Percentiles rank a stretch among this genome's conserved stretches.
Evolutionary conservation across 2,113 vertebrate species (phyloP).

Genomic region (Talpa occidentalis): DNA sequence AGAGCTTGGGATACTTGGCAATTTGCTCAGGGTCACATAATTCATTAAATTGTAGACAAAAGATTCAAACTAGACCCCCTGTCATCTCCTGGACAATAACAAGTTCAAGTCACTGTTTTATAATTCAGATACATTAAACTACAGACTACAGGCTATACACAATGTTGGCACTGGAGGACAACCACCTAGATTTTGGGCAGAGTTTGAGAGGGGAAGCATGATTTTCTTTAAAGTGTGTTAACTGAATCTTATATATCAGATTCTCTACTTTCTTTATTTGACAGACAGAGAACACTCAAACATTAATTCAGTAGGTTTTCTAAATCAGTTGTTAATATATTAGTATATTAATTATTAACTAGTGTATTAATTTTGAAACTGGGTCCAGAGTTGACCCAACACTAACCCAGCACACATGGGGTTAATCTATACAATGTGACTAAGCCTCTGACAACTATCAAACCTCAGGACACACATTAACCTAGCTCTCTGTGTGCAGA

Average conservation of each 20-base stretch:
- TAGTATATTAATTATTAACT: background rate
- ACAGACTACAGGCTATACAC: background rate
- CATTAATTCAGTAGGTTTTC: background rate
- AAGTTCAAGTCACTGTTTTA: background rate
- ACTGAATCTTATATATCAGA: background rate
- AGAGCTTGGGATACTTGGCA: background rate
- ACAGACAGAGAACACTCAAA: background rate
- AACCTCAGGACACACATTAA: too few species aligned
- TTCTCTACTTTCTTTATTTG: background rate
- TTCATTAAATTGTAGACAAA: background rate
- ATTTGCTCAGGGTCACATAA: conserved; percentile 28
- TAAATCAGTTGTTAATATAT: background rate
- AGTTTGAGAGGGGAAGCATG: background rate
- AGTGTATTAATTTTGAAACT: background rate
- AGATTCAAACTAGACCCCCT: background rate
- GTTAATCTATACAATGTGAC: too few species aligned
- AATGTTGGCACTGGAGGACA: background rate
- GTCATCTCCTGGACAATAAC: background rate
- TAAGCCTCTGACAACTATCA: too few species aligned
- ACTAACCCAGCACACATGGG: too few species aligned
- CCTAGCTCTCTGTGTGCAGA: too few species aligned
- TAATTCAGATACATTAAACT: background rate
- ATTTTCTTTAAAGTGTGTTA: background rate
- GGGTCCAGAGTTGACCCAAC: too few species aligned
- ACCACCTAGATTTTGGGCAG: background rate